phyloP scores from a whole-genome alignment of 2,797 vertebrate genomes.

The Coregonus ussuriensis region DNA sequence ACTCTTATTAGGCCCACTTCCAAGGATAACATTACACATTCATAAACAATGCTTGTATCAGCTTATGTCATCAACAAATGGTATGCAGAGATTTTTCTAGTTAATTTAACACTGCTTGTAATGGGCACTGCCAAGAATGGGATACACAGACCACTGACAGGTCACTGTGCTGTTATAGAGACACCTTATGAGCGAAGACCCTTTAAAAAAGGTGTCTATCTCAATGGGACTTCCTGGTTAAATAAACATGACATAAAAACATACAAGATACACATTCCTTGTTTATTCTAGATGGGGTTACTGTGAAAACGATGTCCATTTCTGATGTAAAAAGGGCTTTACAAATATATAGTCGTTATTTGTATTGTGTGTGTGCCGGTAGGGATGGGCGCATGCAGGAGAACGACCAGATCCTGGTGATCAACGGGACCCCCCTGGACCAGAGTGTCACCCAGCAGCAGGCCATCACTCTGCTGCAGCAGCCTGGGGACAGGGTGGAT shows the following conservation, averaged over 20 bases:
- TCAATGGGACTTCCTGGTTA: background rate
- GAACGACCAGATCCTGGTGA: slow-evolving; percentile 93
- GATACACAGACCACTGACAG: background rate
- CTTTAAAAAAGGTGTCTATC: background rate
- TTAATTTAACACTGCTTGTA: too few species aligned
- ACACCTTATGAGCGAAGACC: background rate
- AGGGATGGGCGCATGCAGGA: slow-evolving; percentile 90
- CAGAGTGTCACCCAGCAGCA: slow-evolving; percentile 86
- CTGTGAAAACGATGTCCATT: too few species aligned
- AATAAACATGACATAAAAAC: background rate
- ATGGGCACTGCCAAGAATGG: background rate
- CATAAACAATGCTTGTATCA: background rate
- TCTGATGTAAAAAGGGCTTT: too few species aligned
- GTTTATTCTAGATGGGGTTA: too few species aligned
- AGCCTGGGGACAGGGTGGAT: slow-evolving; percentile 80
- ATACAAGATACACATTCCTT: too few species aligned
- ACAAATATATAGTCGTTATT: too few species aligned
- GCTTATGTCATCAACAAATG: background rate
- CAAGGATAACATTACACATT: background rate
- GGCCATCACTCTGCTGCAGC: slow-evolving; percentile 88
- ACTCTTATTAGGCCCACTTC: background rate
- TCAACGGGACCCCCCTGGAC: slow-evolving; percentile 87
- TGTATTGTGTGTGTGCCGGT: slow-evolving; percentile 19
- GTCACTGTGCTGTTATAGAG: background rate
- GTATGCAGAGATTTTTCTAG: background rate